These are phyloP conservation scores for Benthosema pterotum DNA, from an alignment of 2,797 vertebrate species.

Conservation along the genomic window DNA sequence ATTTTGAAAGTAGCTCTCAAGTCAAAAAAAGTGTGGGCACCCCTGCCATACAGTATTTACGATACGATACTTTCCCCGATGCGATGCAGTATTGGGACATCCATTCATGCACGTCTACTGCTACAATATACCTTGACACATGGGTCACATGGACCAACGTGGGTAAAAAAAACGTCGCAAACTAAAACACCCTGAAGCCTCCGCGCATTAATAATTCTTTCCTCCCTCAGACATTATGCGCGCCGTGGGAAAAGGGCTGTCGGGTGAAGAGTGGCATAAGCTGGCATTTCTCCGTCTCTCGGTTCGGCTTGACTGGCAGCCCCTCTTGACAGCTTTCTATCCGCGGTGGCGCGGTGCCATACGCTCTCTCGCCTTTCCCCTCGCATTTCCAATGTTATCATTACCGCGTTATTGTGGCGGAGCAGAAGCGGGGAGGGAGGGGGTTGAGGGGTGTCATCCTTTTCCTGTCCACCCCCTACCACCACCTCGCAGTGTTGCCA, in stretches of 20 bases:
- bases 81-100: too few species aligned
- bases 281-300: conserved; percentile 67
- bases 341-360: conserved; percentile 31
- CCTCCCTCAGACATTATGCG: conserved; percentile 30
- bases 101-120: too few species aligned
- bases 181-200: background rate
- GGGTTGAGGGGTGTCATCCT: conserved; percentile 53
- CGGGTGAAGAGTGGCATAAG: conserved; percentile 56
- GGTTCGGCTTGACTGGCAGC: conserved; percentile 69
- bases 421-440: background rate
- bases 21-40: too few species aligned
- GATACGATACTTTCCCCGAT: too few species aligned
- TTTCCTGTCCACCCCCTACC: conserved; percentile 14
- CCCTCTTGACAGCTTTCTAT: conserved; percentile 56
- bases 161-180: too few species aligned
- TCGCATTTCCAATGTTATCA: conserved; percentile 76
- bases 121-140: too few species aligned
- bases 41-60: too few species aligned
- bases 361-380: conserved; percentile 58
- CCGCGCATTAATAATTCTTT: conserved; percentile 18
- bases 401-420: conserved; percentile 62
- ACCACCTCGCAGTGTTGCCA: too few species aligned
- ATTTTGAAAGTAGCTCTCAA: too few species aligned
- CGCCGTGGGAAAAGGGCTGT: conserved; percentile 73
- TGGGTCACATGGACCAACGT: too few species aligned